Base-by-base conservation (phyloP, 2,113 vertebrate species). In the Ornithorhynchus anatinus region DNA sequence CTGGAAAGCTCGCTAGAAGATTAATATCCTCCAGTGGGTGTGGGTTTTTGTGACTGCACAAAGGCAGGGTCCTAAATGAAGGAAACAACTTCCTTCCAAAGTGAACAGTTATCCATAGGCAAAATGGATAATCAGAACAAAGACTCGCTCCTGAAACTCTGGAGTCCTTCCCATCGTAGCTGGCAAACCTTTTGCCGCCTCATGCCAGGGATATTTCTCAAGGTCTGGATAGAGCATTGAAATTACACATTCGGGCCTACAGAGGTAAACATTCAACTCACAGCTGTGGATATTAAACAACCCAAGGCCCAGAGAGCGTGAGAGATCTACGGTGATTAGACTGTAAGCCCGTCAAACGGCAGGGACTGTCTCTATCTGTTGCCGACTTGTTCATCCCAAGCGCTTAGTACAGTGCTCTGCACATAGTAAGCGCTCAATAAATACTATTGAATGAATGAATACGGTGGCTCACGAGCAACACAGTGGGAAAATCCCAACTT, bases 41-140 rank as follows among this genome's bases (percentile, higher is more conserved):
- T 25, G 67, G 11, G 23, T 48, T 20, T 75, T 64, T 56, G 22
- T 51, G 48, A 68, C 20, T 68, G 64, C 56, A 72, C 29, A 61
- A 78, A 80, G 31, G n/a, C 38, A 66, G 77, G 62, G 57, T 69
- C 56, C 15, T 67, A 75, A 61, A 75, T 57, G 22, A 79, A 75
- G 66, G 33, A 60, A 57, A 59, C 3, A 38, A 42, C 39, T 67
- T 71, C 25, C 48, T 77, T 73, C 73, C 60, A 65, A 76, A 69
- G 13, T 39, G 3, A 16, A 86, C 20, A 44, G 72, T 7, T 62
- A 61, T 33, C 42, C 42, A 47, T 2, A 54, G 59, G 58, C 64
- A 82, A 80, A 79, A 59, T 44, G 63, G 69, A 58, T 59, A 5
- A 61, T 48, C 32, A 37, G 23, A 71, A 22, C 31, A 59, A 57